Percentiles rank a stretch among this genome's conserved stretches.
Evolutionary conservation across 2,888 invertebrate genomes (phyloP).

Genomic region (Argyra leucocephala): DNA sequence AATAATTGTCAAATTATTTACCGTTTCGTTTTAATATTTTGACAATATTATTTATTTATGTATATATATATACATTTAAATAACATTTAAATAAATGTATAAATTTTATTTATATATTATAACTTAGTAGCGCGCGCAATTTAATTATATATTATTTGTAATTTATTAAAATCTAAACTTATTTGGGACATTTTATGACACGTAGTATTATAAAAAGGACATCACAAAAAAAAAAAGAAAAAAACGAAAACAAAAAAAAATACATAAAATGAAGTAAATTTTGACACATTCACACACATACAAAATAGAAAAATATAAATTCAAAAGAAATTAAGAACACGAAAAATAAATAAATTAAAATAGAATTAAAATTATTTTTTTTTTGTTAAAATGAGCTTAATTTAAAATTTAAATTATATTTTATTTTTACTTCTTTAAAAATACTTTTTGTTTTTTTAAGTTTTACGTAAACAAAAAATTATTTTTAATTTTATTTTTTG

Average conservation of each 20-base stretch:
- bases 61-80: neutral
- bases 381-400: slow-evolving; percentile 2
- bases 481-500: neutral
- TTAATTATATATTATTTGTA: neutral
- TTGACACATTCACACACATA: neutral
- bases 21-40: neutral
- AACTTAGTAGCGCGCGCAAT: slow-evolving; percentile 8
- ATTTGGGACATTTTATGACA: slow-evolving; percentile 6
- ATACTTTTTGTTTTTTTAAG: neutral
- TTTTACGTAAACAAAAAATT: too few species aligned
- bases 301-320: neutral
- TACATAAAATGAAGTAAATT: neutral
- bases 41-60: neutral
- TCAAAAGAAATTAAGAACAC: slow-evolving; percentile 21
- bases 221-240: slow-evolving; percentile 7
- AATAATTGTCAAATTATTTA: neutral
- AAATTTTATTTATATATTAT: neutral
- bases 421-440: slow-evolving; percentile 4
- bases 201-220: neutral
- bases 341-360: slow-evolving; percentile 25
- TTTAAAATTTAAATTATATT: slow-evolving; percentile 18
- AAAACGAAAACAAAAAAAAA: neutral
- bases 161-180: neutral
- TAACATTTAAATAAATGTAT: neutral
- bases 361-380: slow-evolving; percentile 17